Evolutionary conservation across 2,888 invertebrate species (phyloP).

Genomic region (Incurvaria masculella): DNA sequence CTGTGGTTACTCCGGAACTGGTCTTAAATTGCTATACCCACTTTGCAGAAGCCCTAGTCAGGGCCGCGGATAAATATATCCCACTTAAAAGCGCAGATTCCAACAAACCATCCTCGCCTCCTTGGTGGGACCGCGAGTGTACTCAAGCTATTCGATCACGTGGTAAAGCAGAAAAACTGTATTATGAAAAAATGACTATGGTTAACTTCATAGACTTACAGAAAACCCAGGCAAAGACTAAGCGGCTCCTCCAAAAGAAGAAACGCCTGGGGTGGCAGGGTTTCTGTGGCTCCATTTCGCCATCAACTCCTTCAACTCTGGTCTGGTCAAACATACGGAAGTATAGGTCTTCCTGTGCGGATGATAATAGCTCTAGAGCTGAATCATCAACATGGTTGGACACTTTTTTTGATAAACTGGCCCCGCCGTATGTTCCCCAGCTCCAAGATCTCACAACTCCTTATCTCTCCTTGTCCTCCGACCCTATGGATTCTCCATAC

Average conservation of each 20-base stretch:
- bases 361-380: neutral
- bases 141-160: neutral
- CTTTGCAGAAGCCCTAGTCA: neutral
- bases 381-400: neutral
- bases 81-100: neutral
- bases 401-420: neutral
- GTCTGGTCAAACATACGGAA: neutral
- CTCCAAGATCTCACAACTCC: no score
- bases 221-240: neutral
- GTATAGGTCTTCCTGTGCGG: neutral
- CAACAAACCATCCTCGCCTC: neutral
- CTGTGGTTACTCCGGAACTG: neutral
- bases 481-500: no score
- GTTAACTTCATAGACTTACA: neutral
- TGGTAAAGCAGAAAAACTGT: neutral
- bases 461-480: no score
- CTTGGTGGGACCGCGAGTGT: neutral
- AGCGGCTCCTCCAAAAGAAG: neutral
- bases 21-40: neutral
- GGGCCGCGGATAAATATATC: neutral
- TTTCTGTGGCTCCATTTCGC: neutral
- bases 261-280: neutral
- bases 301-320: neutral
- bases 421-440: no score
- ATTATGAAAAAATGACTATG: neutral